phyloP scores from a whole-genome alignment of 2,888 invertebrate genomes.

The Stenoptilia bipunctidactyla region DNA sequence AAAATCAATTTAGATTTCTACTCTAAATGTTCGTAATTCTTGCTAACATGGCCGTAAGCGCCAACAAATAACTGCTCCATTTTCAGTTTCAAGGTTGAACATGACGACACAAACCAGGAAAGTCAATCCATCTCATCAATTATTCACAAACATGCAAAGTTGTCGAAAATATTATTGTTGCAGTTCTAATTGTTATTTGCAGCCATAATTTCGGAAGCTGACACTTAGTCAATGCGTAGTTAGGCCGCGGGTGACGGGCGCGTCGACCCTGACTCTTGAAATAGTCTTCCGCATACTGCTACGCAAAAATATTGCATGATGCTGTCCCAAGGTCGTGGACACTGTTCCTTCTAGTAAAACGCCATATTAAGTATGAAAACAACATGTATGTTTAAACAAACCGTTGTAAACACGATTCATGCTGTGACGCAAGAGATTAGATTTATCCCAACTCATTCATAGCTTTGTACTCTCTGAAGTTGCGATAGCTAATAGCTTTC shows the following conservation, averaged over 20 bases:
- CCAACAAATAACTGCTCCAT: too few species aligned
- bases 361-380: conserved; percentile 41
- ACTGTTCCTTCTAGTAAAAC: conserved; percentile 29
- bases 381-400: conserved; percentile 7
- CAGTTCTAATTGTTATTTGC: too few species aligned
- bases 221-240: background rate
- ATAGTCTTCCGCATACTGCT: conserved; percentile 68
- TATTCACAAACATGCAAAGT: too few species aligned
- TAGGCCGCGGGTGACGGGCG: conserved; percentile 37
- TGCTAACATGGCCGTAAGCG: too few species aligned
- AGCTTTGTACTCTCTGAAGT: too few species aligned
- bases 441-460: background rate
- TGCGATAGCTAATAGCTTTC: too few species aligned
- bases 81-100: too few species aligned
- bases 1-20: too few species aligned
- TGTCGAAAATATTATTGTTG: too few species aligned
- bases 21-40: too few species aligned
- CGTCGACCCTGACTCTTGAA: conserved; percentile 68
- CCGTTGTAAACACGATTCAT: background rate
- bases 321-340: conserved; percentile 42
- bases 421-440: background rate
- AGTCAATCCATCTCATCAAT: too few species aligned
- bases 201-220: background rate
- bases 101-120: too few species aligned
- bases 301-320: conserved; percentile 68